These are phyloP conservation scores for Nymphicus hollandicus DNA, from an alignment of 2,113 vertebrate genomes.

Conservation along the genomic window DNA sequence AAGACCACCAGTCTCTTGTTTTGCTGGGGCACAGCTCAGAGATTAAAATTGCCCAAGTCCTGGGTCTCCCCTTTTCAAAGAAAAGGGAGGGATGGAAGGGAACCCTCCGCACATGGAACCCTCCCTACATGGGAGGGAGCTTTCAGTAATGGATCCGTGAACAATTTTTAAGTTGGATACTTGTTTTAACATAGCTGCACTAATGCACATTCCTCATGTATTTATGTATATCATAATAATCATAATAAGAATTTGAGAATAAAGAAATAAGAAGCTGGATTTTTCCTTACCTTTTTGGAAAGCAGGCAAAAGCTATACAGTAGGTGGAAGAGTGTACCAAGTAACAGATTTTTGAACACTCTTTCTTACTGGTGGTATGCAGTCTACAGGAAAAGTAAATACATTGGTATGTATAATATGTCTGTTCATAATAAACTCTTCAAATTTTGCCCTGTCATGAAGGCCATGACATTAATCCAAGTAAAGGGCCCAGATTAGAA, in stretches of 20 bases:
- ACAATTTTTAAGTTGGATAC: slow-evolving; percentile 37
- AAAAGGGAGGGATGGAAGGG: not conserved
- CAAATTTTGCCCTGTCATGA: not conserved
- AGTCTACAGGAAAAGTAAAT: slow-evolving; percentile 83
- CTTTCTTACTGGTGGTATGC: slow-evolving; percentile 79
- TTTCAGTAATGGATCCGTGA: not conserved
- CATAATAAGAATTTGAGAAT: not conserved
- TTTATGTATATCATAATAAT: not conserved
- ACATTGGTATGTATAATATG: slow-evolving; percentile 69
- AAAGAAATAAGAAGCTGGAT: slow-evolving; percentile 55
- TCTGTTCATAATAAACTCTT: slow-evolving; percentile 16
- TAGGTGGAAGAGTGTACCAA: slow-evolving; percentile 84
- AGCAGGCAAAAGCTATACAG: slow-evolving; percentile 83
- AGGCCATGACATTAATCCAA: not conserved
- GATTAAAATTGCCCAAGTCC: not conserved
- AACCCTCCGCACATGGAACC: not conserved
- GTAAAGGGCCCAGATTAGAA: not conserved
- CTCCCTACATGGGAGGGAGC: not conserved
- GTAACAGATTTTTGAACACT: slow-evolving; percentile 84
- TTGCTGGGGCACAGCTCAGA: not conserved
- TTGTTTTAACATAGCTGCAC: not conserved
- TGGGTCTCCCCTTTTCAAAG: not conserved
- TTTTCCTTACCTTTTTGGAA: slow-evolving; percentile 75
- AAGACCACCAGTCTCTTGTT: not conserved
- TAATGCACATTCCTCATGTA: not conserved